Base-by-base conservation (phyloP, 1,140 invertebrate species). In the Nomia melanderi region DNA sequence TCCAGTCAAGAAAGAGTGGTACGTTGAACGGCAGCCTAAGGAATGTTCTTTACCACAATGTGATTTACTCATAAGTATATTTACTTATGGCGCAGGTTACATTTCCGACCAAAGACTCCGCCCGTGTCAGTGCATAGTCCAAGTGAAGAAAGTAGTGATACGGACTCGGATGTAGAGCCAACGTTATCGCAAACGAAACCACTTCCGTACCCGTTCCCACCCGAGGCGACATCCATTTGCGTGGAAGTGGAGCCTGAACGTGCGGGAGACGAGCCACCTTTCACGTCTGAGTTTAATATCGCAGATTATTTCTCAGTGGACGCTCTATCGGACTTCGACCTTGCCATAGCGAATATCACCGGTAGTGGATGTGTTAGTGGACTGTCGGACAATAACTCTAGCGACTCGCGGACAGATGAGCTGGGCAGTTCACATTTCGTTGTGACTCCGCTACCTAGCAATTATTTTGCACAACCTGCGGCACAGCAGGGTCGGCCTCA, bases 51-150 rank as follows among this genome's bases (percentile, higher is more conserved):
- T 33, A 33, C 31, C 27, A 9, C 5, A 44, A 27, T 60, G 3
- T 1, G 27, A 60, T 65, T 47, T 39, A 57, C 50, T 39, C 4
- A 44, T 17, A 11, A 31, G 1, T 66, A 9, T 76, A 36, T 57
- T 66, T 70, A 56, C 67, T 63, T 85, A 70, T 79, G 74, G 69
- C 23, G 20, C 70, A 95, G 95, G 95, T 93, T 96, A 90, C 96
- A 96, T 89, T 96, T 96, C 90, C 94, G 95, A 84, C 95, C 95
- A 74, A 96, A 96, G 92, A 96, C 95, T 60, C 94, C 94, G 60
- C 94, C 94, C 50, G 92, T 92, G 23, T 85, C 86, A 36, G 84
- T 84, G 59, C 81, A 87, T 63, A 88, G 79, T 86, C 82, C 86
- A 31, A 89, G 88, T 36, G 87, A 89, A 44, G 88, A 87, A 53